phyloP scores from a whole-genome alignment of 2,113 vertebrate species.

The Talpa occidentalis region DNA sequence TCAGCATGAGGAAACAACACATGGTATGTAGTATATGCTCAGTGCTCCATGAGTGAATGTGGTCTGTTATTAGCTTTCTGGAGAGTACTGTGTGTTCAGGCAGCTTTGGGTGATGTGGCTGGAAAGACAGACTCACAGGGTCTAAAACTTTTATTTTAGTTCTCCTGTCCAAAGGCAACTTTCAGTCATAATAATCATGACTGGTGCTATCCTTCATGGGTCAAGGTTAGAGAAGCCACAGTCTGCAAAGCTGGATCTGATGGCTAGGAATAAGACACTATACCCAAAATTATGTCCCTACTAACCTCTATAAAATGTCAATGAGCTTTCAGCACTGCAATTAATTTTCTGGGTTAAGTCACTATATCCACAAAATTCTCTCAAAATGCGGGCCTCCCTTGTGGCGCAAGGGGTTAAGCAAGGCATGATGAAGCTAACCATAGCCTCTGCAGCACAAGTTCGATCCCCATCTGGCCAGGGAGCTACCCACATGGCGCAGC shows the following conservation, averaged over 20 bases:
- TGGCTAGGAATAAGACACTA: neutral
- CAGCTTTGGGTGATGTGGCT: neutral
- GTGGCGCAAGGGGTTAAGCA: too few relatives aligned
- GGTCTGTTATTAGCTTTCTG: neutral
- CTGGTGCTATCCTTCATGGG: neutral
- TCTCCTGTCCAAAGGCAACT: neutral
- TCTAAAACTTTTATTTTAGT: neutral
- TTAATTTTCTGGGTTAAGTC: neutral
- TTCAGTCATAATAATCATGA: neutral
- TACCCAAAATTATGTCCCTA: neutral
- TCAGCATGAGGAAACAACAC: neutral
- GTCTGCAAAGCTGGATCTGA: neutral
- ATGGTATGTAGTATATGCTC: too few relatives aligned
- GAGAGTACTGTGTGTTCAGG: neutral
- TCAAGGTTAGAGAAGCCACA: neutral
- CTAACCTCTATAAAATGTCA: neutral
- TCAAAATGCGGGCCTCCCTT: too few relatives aligned
- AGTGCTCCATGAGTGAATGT: neutral
- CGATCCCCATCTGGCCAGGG: too few relatives aligned
- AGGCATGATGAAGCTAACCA: too few relatives aligned
- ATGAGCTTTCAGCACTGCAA: neutral
- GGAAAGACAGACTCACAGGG: neutral
- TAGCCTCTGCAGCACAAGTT: too few relatives aligned
- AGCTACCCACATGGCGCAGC: too few relatives aligned
- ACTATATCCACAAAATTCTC: neutral